Base-by-base conservation (phyloP, 1,140 invertebrate species). In the Aphaenogaster floridana region DNA sequence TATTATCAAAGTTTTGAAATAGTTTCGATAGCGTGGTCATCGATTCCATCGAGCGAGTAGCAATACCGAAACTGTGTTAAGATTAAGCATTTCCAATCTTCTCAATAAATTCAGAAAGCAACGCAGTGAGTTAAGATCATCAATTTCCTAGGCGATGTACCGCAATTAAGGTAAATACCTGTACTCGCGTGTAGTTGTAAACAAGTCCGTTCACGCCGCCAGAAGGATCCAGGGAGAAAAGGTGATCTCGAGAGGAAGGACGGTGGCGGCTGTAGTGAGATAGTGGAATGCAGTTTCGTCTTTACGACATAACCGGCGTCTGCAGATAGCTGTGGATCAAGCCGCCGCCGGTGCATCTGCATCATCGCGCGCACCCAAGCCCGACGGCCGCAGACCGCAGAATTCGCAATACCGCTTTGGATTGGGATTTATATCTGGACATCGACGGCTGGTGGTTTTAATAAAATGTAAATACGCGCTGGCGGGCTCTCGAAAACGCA, bases 391-490 rank as follows among this genome's bases (percentile, higher is more conserved):
- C 88, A 61, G 57, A 72, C 72, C 76, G 36, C 68, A 59, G 61
- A 28, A 88, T 89, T 88, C 85, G 90, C 80, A 85, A 89, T 91
- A 89, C 89, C 86, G 90, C 80, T 54, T 81, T 50, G 50, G n/a
- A 85, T 88, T 86, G 52, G 57, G 90, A 91, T 89, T 89, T 91
- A 91, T 91, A 64, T 78, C 50, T 81, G 45, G 39, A 76, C 89
- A 86, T 78, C 87, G 84, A 85, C 68, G 52, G 63, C 79, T 72
- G 87, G 90, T 76, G 78, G 72, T 89, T 91, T 91, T 91, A 91
- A 91, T 91, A 91, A 91, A 91, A 91, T 91, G 90, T 91, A 91
- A 91, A 91, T 91, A 91, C 68, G 90, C 52, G 74, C 21, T 77
- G 50, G 59, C 74, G 84, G 81, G 63, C 45, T 45, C 54, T 64